Base-by-base conservation (phyloP, 2,888 invertebrate genomes). In the Mythimna pallens region DNA sequence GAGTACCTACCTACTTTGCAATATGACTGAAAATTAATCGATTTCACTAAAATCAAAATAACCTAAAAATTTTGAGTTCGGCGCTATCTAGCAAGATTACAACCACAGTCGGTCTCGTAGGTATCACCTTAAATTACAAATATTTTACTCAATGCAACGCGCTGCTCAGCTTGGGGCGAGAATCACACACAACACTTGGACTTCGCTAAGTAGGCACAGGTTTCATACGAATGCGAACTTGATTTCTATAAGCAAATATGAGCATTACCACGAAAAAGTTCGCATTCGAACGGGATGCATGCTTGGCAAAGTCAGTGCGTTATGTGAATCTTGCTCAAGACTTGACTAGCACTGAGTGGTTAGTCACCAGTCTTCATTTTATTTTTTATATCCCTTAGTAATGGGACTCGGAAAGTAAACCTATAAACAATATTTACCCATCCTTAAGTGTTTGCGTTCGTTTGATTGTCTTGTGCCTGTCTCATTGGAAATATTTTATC, bases 391-490 rank as follows among this genome's bases (percentile, higher is more conserved):
- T 36, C 54, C 73, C 25, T 54, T 79, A 77, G 70, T 81, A 63
- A 73, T 64, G n/a, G 62, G 80, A 81, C 80, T 83, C 83, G 80
- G 80, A 81, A 81, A 81, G 80, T 83, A 67, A 73, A 65, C 14
- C 43, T 62, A 43, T 50, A 30, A 59, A 50, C 50, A 50, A 47
- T 69, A 81, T 77, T 58, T 81, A 59, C 43, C 30, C 20, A 47
- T 67, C 71, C 30, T 67, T 66, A 10, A 57, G 57, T 82, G 65
- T 77, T 70, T 52, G 63, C 78, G 64, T 71, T 52, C 55, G 34
- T 78, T 59, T 71, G 25, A 75, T 30, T 80, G 78, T 82, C 59
- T 64, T 66, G 65, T 78, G 78, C 62, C 40, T 79, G 82, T 81
- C 54, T 69, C 22, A 62, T 50, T 68, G 63, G 36, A 69, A 57